Evolutionary conservation across 2,888 invertebrate genomes (phyloP), one percentile per base, ranked within the genome.

Genomic region (Dascillus cervinus): DNA sequence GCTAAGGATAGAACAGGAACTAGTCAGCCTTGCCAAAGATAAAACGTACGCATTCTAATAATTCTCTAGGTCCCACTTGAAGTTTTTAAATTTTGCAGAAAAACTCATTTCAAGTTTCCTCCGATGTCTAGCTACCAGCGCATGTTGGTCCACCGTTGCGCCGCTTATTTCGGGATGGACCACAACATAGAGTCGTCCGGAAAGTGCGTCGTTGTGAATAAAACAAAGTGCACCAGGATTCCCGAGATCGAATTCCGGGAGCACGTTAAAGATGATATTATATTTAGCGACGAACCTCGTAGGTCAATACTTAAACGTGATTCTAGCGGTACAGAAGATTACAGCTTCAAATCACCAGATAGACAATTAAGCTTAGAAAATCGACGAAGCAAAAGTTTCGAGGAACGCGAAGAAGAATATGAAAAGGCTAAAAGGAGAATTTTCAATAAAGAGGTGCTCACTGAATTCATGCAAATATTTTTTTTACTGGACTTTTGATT

Each of bases 51-150:
- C 60, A 26, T 26, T 6, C 17, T 17, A 17, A 17, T 6, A 6
- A 6, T 34, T 25, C 3, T 26, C 20, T 12, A 28, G 4, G 4
- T 22, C 12, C 13, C 17, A 30, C 11, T 12, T 12, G 17, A 26
- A 30, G 13, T 29, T 21, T 27, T 9, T 28, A 6, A 17, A n/a
- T 23, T 9, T 58, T 58, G 1, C 59, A 82, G 82, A n/a, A 77
- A 77, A 43, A 75, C 77, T 51, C 77, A 82, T 56, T 81, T 83
- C 51, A 85, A 85, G 52, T 94, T 95, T 67, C 88, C 88, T 10
- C 82, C 83, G 59, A 89, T 92, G 84, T 86, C 91, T 37, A 92
- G 94, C 30, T 96, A 96, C 71, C 91, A 94, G 43, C 78, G 96
- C 14, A 92, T 96, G 94, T 66, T 96, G 50, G 90, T 95, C 2